A percentile compares a stretch with the other conserved stretches of the same genome.
Evolutionary conservation across 2,888 invertebrate genomes (phyloP).

Genomic region (Trachelus troglodyta): DNA sequence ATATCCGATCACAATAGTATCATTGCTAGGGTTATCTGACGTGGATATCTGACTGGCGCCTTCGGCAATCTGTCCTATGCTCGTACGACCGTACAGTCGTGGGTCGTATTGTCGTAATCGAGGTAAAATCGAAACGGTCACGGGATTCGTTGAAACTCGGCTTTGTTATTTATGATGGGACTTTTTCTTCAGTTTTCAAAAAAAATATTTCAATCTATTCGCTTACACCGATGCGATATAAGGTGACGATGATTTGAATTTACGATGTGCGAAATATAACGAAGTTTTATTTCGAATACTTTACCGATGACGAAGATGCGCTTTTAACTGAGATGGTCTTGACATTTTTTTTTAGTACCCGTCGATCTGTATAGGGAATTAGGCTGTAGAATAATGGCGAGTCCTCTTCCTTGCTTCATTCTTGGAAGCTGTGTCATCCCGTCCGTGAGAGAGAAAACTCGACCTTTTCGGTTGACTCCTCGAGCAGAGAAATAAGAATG

Average conservation of each 20-base stretch:
- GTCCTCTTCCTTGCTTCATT: not conserved
- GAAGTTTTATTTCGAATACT: not conserved
- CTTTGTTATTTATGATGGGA: not conserved
- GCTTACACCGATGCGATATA: not conserved
- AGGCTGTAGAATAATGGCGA: not conserved
- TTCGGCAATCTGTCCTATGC: not conserved
- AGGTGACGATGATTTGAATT: not conserved
- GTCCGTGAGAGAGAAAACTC: not conserved
- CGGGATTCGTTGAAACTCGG: not conserved
- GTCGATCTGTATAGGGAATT: not conserved
- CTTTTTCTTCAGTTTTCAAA: not conserved
- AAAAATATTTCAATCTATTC: no score
- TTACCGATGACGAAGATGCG: not conserved
- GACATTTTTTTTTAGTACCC: not conserved
- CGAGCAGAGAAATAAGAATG: not conserved
- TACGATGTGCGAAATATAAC: no score
- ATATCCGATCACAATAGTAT: conserved; percentile 43
- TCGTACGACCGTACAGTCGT: not conserved
- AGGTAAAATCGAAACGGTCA: not conserved
- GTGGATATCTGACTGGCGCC: conserved; percentile 8
- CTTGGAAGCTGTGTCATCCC: not conserved
- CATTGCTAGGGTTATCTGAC: conserved; percentile 5
- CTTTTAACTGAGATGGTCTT: no score
- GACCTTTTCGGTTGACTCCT: not conserved
- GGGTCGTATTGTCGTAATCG: not conserved